Conservation (phyloP, 2,113 vertebrate species). For the Rhea americana region DNA sequence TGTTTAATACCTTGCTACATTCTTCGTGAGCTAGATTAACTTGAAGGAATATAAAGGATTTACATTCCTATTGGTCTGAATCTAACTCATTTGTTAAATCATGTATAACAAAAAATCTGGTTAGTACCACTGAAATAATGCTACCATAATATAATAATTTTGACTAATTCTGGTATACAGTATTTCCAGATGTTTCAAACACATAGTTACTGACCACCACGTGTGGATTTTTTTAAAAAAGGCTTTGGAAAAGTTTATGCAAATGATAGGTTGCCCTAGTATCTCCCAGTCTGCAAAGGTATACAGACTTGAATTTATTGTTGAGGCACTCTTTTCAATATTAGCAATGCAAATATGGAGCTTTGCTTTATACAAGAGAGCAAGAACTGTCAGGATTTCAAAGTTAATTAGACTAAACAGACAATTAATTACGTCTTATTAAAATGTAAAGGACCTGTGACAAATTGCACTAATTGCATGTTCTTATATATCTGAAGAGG, state of each 20-base stretch:
- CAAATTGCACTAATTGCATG: conserved; percentile 80
- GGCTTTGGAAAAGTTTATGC: background rate
- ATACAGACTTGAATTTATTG: conserved; percentile 28
- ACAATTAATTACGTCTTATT: conserved; percentile 82
- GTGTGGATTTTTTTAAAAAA: background rate
- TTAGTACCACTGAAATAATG: background rate
- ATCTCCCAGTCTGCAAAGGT: background rate
- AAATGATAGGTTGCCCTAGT: background rate
- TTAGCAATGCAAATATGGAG: conserved; percentile 77
- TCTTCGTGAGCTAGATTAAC: background rate
- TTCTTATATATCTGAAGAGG: conserved; percentile 77
- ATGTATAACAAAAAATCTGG: background rate
- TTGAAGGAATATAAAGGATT: background rate
- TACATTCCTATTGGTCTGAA: background rate
- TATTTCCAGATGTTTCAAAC: background rate
- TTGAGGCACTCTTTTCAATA: conserved; percentile 53
- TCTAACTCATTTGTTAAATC: background rate
- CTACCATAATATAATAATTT: no score
- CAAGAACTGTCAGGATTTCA: conserved; percentile 74
- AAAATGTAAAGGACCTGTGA: conserved; percentile 80
- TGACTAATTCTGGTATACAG: background rate
- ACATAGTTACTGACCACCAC: background rate
- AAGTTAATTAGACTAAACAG: conserved; percentile 83
- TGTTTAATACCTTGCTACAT: background rate
- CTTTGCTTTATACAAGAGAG: conserved; percentile 65